Percentiles rank a stretch among this genome's conserved stretches.
phyloP scores from a whole-genome alignment of 2,797 vertebrate genomes.

The Microchirus variegatus region DNA sequence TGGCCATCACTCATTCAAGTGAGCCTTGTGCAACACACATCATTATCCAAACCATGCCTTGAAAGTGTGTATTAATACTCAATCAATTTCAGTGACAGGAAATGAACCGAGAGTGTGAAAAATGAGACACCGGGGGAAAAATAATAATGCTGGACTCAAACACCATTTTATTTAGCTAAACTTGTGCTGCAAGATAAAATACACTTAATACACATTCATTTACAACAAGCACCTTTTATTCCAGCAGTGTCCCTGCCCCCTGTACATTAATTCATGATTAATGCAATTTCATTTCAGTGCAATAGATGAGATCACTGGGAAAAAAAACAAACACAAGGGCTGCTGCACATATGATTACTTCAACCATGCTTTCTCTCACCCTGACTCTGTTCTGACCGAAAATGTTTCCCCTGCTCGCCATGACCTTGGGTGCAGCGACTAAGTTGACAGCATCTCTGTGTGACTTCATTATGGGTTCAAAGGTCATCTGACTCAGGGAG shows the following conservation, averaged over 20 bases:
- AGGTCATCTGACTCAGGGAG: conserved; percentile 96
- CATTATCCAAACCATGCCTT: background rate
- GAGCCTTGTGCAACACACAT: conserved; percentile 22
- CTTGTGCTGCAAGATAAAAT: conserved; percentile 40
- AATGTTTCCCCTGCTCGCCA: conserved; percentile 16
- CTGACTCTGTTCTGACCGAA: conserved; percentile 30
- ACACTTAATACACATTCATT: conserved; percentile 59
- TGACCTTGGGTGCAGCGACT: conserved; percentile 35
- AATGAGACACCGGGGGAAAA: background rate
- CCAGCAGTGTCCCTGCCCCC: conserved; percentile 7
- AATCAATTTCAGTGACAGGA: background rate
- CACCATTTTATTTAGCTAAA: conserved; percentile 59
- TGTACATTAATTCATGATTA: conserved; percentile 11
- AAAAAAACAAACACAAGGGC: conserved; percentile 5
- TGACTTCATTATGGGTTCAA: conserved; percentile 75
- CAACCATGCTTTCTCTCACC: conserved; percentile 27
- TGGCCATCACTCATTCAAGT: conserved; percentile 35
- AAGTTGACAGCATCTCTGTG: conserved; percentile 47
- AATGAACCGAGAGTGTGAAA: background rate
- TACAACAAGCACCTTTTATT: conserved; percentile 53
- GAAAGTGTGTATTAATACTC: background rate
- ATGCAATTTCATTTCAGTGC: conserved; percentile 18
- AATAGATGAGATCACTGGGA: conserved; percentile 17
- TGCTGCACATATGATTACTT: conserved; percentile 23
- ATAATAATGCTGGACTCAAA: conserved; percentile 6